A percentile compares a stretch with the other conserved stretches of the same genome.
Conservation (phyloP, 1,140 invertebrate genomes). For the Plodia interpunctella region DNA sequence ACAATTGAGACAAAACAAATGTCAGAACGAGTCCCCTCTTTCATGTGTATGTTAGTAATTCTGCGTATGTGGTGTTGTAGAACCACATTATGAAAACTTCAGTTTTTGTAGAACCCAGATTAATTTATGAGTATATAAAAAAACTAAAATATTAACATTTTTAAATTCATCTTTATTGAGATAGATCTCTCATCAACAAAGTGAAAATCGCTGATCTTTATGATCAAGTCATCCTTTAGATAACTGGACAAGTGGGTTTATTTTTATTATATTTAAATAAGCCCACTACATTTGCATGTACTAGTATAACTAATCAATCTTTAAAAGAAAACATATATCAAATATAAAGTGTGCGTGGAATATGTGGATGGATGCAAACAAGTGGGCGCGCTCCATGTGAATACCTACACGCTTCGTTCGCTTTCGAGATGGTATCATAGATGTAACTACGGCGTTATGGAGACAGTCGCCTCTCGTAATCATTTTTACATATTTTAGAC, state of each 20-base stretch:
- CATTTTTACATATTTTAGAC: constrained; percentile 11
- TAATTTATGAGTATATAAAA: background rate
- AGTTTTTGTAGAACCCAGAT: background rate
- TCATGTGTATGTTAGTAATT: background rate
- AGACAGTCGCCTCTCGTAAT: constrained; percentile 40
- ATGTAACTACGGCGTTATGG: constrained; percentile 33
- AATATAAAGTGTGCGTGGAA: constrained; percentile 29
- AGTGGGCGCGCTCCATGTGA: constrained; percentile 61
- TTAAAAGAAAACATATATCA: background rate
- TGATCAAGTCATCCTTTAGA: too few species aligned
- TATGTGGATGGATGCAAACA: constrained; percentile 32
- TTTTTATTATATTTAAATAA: background rate
- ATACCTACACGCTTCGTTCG: constrained; percentile 58
- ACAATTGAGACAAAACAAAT: constrained; percentile 3
- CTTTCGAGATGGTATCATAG: constrained; percentile 65
- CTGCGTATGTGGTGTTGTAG: too few species aligned
- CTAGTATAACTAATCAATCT: too few species aligned
- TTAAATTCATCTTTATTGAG: too few species aligned
- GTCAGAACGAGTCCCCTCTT: background rate
- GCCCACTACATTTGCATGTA: background rate
- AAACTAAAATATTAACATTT: too few species aligned
- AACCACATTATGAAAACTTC: background rate
- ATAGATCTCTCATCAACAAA: too few species aligned
- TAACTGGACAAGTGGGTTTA: too few species aligned
- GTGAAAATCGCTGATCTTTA: too few species aligned